Percentiles rank a stretch among this genome's conserved stretches.
These are phyloP conservation scores for Osmoderma eremita DNA, from an alignment of 2,888 invertebrate species.

Conservation along the genomic window DNA sequence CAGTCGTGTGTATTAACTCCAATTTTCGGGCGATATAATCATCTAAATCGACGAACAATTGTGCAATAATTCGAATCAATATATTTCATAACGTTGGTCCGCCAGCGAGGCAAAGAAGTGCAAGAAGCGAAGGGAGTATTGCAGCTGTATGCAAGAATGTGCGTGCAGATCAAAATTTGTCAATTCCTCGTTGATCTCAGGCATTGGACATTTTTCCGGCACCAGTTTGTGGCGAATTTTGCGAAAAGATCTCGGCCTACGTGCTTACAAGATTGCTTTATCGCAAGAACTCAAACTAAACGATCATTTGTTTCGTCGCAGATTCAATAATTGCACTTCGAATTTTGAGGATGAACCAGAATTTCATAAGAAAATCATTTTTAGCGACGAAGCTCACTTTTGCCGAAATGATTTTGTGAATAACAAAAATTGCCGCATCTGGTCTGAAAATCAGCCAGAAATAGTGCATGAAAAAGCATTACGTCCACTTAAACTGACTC, in stretches of 20 bases:
- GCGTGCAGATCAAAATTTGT: slow-evolving; percentile 10
- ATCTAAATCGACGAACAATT: background rate
- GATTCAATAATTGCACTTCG: background rate
- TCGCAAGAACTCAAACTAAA: background rate
- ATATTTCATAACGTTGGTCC: background rate
- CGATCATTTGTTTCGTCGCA: background rate
- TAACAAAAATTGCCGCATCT: background rate
- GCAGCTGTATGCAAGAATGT: slow-evolving; percentile 9
- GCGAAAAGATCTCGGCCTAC: background rate
- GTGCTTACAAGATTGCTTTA: slow-evolving; percentile 6
- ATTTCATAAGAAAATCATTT: background rate
- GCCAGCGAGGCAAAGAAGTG: slow-evolving; percentile 5
- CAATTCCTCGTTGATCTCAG: slow-evolving; percentile 20
- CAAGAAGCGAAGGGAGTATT: slow-evolving; percentile 21
- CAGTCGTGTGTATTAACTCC: too few species aligned
- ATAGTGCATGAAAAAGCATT: background rate
- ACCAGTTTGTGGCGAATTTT: background rate
- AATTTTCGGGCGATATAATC: background rate
- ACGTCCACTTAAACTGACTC: background rate
- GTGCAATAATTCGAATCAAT: background rate
- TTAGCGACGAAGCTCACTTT: background rate
- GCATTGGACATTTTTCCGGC: background rate
- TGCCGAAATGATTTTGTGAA: background rate
- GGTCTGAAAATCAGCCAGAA: background rate
- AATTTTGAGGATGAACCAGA: background rate